Percentiles rank a stretch among this genome's conserved stretches.
phyloP scores from a whole-genome alignment of 2,888 invertebrate genomes.

The Electrophaes corylata region DNA sequence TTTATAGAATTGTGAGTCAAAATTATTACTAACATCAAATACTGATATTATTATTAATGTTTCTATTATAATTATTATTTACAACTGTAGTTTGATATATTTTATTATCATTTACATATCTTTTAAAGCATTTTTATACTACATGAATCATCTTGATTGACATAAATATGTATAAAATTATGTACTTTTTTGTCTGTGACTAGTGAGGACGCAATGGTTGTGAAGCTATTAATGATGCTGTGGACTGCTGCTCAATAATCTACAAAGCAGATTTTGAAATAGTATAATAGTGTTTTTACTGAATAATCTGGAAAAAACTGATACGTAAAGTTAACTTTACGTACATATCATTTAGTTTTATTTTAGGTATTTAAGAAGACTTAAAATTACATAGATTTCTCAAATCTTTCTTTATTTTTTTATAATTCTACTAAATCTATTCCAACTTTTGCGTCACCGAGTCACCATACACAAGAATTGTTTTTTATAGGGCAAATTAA shows the following conservation, averaged over 20 bases:
- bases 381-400: background rate
- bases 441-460: background rate
- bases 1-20: background rate
- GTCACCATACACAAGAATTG: background rate
- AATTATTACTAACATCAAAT: background rate
- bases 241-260: background rate
- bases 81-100: background rate
- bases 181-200: constrained; percentile 6
- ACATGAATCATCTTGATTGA: background rate
- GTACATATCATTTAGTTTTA: background rate
- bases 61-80: background rate
- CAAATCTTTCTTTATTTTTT: background rate
- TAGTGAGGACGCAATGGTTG: constrained; percentile 22
- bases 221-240: background rate
- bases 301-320: no score
- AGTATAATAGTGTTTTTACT: no score
- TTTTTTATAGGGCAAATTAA: background rate
- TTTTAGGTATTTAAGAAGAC: background rate
- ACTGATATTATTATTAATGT: background rate
- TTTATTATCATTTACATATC: constrained; percentile 1
- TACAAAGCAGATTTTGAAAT: background rate
- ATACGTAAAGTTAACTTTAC: no score
- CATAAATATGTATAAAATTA: background rate
- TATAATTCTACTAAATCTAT: background rate
- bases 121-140: constrained; percentile 18